Conservation (phyloP, 2,888 invertebrate species). For the Palloptera scutellata region DNA sequence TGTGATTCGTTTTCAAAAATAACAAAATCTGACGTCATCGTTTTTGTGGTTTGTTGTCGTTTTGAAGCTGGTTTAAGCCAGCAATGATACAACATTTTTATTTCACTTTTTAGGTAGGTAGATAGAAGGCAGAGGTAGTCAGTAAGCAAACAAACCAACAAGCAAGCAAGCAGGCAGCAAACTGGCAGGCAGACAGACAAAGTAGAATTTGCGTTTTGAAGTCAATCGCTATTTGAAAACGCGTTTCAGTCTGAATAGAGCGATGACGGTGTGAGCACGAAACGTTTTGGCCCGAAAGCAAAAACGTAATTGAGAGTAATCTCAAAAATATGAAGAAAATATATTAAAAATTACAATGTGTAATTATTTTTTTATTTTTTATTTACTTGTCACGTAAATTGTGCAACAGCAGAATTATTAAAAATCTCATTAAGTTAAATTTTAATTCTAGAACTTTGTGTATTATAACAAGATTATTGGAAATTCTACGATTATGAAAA, state of each 20-base stretch:
- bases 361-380: background rate
- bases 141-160: slow-evolving; percentile 3
- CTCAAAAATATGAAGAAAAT: slow-evolving; percentile 6
- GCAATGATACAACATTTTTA: slow-evolving; percentile 24
- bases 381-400: background rate
- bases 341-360: background rate
- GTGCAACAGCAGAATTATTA: background rate
- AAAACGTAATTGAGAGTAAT: slow-evolving; percentile 19
- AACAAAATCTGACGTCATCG: slow-evolving; percentile 51
- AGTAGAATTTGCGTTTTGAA: slow-evolving; percentile 39
- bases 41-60: slow-evolving; percentile 48
- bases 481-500: slow-evolving; percentile 13
- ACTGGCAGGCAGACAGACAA: background rate
- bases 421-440: background rate
- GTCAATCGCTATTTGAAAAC: slow-evolving; percentile 39
- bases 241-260: slow-evolving; percentile 53
- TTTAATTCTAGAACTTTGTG: no score
- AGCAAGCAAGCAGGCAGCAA: background rate
- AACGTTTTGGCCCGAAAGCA: slow-evolving; percentile 20
- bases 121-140: background rate
- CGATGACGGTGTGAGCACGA: slow-evolving; percentile 52
- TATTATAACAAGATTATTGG: no score
- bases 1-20: slow-evolving; percentile 33
- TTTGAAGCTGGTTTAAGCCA: slow-evolving; percentile 35
- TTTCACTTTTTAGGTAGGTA: background rate